Evolutionary conservation across 2,888 invertebrate genomes (phyloP), one percentile per base, ranked within the genome.

Genomic region (Thera obeliscata): DNA sequence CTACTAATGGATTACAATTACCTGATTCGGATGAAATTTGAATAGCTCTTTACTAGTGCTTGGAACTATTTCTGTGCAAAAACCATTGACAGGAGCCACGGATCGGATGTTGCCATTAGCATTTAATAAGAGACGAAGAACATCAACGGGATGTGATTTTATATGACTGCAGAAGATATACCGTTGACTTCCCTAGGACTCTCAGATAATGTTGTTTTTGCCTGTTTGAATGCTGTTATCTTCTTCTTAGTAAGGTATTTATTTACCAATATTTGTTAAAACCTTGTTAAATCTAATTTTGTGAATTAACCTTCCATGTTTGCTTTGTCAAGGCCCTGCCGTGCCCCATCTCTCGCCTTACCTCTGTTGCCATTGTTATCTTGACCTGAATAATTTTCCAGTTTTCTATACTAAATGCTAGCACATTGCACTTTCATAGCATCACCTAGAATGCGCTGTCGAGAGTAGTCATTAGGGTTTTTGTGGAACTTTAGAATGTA

Each of bases 401-500:
- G 43, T 58, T 61, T 69, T 66, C 61, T 67, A 64, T 50, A 60
- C 61, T 64, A 4, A 43, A 22, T 8, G 66, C 65, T 67, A 22
- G 58, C 59, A 67, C 64, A 67, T 67, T 46, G 43, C 43, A 9
- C 71, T 71, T 73, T 74, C 70, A 58, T 70, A 73, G 70, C 67
- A 54, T 67, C 66, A 61, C 68, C 69, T 70, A 73, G 71, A 71
- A 70, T 71, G 65, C 66, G 66, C 56, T 61, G 59, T 55, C 57
- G 64, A 68, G 67, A 57, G 69, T 63, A 57, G 69, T 64, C 71
- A 73, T 71, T 71, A 73, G 48, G 70, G 70, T 73, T 73, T 74
- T 73, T 74, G 71, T 70, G 67, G 50, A 65, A 56, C 70, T 66
- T 70, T 67, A 67, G 71, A 68, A 50, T 73, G 75, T 74, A 71